These are phyloP conservation scores for Montipora sp. DNA, from an alignment of 64 coral and sea anemone species.

Conservation along the genomic window DNA sequence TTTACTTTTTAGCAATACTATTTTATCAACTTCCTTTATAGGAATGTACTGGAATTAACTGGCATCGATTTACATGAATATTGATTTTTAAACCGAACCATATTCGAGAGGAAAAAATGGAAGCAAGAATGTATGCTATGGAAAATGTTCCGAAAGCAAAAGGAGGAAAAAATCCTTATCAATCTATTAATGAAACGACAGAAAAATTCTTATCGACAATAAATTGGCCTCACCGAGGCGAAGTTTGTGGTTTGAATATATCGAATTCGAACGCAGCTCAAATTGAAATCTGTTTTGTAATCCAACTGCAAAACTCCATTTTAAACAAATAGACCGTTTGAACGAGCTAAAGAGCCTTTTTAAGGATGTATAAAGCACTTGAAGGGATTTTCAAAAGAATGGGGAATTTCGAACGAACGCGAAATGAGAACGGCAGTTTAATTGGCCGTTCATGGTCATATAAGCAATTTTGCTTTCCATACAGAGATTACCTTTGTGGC, in stretches of 20 bases:
- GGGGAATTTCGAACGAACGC: neutral
- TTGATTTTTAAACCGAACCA: neutral
- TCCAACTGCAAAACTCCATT: neutral
- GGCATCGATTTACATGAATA: too few relatives aligned
- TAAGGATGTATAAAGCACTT: neutral
- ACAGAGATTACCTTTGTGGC: neutral
- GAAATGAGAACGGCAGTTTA: neutral
- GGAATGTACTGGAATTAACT: too few relatives aligned
- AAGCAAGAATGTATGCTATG: too few relatives aligned
- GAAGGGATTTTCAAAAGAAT: neutral
- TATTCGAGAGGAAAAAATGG: neutral
- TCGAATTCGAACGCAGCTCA: neutral
- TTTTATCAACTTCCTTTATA: too few relatives aligned
- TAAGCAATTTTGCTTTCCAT: neutral
- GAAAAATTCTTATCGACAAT: neutral
- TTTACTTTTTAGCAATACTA: too few relatives aligned
- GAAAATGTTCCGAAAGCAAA: too few relatives aligned
- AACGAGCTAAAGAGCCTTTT: neutral
- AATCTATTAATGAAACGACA: too few relatives aligned
- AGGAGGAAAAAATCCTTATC: too few relatives aligned
- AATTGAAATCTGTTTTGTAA: neutral
- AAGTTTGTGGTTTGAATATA: neutral
- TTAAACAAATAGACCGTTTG: neutral
- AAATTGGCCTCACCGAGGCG: neutral
- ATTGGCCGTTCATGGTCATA: neutral